Evolutionary conservation across 2,888 invertebrate genomes (phyloP).

Genomic region (Ochropleura plecta): DNA sequence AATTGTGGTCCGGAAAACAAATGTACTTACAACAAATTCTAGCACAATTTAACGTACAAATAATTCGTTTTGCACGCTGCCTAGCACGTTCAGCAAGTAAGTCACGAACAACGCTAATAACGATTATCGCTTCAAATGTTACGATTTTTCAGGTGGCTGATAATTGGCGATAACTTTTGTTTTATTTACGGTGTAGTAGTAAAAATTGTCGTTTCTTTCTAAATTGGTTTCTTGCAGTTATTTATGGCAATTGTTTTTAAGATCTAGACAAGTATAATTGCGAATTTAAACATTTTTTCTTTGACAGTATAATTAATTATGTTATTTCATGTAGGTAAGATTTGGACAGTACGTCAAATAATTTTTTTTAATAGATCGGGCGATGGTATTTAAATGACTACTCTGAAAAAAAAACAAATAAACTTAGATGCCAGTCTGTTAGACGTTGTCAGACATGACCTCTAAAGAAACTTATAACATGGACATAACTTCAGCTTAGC

Average conservation of each 20-base stretch:
- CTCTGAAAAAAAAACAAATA: not conserved
- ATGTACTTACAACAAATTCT: slow-evolving; percentile 41
- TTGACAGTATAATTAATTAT: not conserved
- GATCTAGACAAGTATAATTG: not conserved
- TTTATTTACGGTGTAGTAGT: not conserved
- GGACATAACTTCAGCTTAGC: not conserved
- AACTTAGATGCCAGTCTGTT: not conserved
- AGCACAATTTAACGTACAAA: slow-evolving; percentile 71
- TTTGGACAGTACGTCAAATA: not conserved
- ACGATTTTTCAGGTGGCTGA: slow-evolving; percentile 69
- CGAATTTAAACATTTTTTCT: not conserved
- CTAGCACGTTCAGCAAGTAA: slow-evolving; percentile 92
- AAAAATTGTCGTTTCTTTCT: not conserved
- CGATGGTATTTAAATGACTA: not conserved
- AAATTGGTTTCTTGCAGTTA: not conserved
- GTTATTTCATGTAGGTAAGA: not conserved
- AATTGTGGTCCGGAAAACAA: not conserved
- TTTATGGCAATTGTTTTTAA: not conserved
- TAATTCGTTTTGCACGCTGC: slow-evolving; percentile 87
- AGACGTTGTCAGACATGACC: not conserved
- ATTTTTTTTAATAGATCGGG: not conserved
- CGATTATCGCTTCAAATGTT: slow-evolving; percentile 48
- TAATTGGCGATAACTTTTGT: slow-evolving; percentile 53
- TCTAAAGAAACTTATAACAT: not conserved
- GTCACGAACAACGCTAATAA: slow-evolving; percentile 76